phyloP scores from a whole-genome alignment of 2,888 invertebrate genomes.

The Cylloceria caligata region DNA sequence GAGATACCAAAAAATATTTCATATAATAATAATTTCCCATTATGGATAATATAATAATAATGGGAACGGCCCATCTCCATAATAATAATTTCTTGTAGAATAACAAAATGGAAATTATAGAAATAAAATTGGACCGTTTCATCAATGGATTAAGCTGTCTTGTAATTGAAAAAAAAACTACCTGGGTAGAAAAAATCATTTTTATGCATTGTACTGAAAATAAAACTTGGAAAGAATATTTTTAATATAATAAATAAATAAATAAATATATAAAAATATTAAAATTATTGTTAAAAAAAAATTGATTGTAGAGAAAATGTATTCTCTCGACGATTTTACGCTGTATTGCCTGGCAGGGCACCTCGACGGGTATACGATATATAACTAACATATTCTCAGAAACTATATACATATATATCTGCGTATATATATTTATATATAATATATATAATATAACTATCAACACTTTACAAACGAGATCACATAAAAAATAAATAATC shows the following conservation, averaged over 20 bases:
- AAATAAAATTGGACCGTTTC: no score
- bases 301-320: not conserved
- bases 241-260: no score
- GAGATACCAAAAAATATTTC: no score
- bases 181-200: not conserved
- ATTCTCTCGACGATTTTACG: conserved; percentile 14
- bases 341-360: not conserved
- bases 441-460: conserved; percentile 61
- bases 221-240: not conserved
- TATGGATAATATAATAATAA: no score
- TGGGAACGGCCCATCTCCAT: no score
- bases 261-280: not conserved
- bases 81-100: no score
- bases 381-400: conserved; percentile 30
- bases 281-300: not conserved
- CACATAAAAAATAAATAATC: conserved; percentile 73
- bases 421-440: conserved; percentile 67
- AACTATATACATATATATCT: conserved; percentile 46
- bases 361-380: conserved; percentile 34
- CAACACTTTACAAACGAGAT: conserved; percentile 73
- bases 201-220: not conserved
- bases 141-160: no score
- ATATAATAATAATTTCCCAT: no score
- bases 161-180: no score
- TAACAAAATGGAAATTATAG: no score